A percentile compares a stretch with the other conserved stretches of the same genome.
These are phyloP conservation scores for Drosophila maculinotata DNA, from an alignment of 2,888 invertebrate genomes.

Conservation along the genomic window DNA sequence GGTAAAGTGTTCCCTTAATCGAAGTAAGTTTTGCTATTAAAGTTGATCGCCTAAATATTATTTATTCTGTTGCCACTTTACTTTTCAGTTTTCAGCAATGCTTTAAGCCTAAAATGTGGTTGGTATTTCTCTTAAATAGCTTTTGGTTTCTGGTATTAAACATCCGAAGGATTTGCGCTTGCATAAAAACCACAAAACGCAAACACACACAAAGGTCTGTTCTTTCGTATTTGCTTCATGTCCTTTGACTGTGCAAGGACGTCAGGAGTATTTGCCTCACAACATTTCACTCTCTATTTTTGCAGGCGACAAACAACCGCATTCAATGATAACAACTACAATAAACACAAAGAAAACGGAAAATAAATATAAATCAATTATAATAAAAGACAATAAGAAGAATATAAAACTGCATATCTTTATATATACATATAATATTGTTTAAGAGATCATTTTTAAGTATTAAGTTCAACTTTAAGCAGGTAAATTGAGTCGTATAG, in stretches of 20 bases:
- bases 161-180: slow-evolving; percentile 28
- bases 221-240: slow-evolving; percentile 11
- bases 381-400: slow-evolving; percentile 21
- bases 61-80: too few relatives aligned
- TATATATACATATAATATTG: slow-evolving; percentile 41
- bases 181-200: slow-evolving; percentile 23
- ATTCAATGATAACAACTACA: slow-evolving; percentile 17
- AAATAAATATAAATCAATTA: slow-evolving; percentile 52
- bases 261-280: slow-evolving; percentile 18
- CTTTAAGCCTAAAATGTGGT: background rate
- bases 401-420: slow-evolving; percentile 72
- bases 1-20: too few relatives aligned
- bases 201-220: slow-evolving; percentile 54
- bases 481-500: slow-evolving; percentile 72
- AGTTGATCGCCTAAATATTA: too few relatives aligned
- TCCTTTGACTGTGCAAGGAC: slow-evolving; percentile 30
- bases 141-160: slow-evolving; percentile 23
- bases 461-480: slow-evolving; percentile 68
- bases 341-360: slow-evolving; percentile 9
- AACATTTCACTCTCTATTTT: slow-evolving; percentile 39
- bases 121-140: background rate
- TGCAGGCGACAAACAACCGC: slow-evolving; percentile 44
- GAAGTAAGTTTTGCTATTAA: too few relatives aligned
- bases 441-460: slow-evolving; percentile 66
- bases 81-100: background rate